Evolutionary conservation across 2,113 vertebrate species (phyloP).

Genomic region (Nycticebus coucang): DNA sequence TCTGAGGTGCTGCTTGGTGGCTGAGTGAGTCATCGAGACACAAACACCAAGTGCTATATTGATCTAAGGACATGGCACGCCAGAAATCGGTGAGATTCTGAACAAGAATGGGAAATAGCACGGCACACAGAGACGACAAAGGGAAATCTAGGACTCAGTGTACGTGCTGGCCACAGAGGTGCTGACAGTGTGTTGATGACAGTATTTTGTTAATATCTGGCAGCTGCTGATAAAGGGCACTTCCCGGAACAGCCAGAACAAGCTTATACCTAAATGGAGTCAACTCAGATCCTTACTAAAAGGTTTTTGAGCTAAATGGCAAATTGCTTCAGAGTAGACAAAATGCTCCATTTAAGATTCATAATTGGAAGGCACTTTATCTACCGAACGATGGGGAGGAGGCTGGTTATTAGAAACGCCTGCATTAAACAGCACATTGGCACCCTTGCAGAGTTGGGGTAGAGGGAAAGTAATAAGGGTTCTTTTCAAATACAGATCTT

Average conservation of each 20-base stretch:
- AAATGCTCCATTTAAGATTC: slow-evolving; percentile 27
- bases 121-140: background rate
- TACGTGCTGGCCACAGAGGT: background rate
- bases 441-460: background rate
- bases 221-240: background rate
- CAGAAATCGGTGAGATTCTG: background rate
- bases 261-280: background rate
- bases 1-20: background rate
- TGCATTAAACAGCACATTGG: background rate
- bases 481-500: background rate
- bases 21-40: background rate
- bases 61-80: background rate
- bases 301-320: slow-evolving; percentile 29
- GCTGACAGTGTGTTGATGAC: background rate
- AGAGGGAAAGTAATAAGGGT: background rate
- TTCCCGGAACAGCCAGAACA: background rate
- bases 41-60: background rate
- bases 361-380: slow-evolving; percentile 61
- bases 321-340: slow-evolving; percentile 39
- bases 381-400: background rate
- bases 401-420: slow-evolving; percentile 18
- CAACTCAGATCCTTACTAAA: background rate
- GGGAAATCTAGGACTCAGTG: background rate
- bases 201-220: background rate
- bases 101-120: background rate